These are phyloP conservation scores for Vireo altiloquus DNA, from an alignment of 2,113 vertebrate genomes.

Conservation along the genomic window DNA sequence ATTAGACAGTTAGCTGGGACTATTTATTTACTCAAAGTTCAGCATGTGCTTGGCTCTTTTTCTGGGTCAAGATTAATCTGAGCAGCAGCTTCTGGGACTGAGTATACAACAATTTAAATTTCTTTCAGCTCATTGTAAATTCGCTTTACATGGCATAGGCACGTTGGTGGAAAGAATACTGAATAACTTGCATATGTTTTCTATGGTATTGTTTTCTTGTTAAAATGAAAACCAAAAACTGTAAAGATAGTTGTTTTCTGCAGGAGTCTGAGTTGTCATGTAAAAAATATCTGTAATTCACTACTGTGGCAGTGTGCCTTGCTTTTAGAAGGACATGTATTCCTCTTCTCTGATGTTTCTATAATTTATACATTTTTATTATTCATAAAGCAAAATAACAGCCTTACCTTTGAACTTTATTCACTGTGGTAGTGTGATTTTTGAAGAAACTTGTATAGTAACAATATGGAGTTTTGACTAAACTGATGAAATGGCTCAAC, in stretches of 20 bases:
- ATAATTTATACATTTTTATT: conserved; percentile 1
- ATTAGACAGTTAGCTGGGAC: neutral
- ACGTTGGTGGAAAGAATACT: neutral
- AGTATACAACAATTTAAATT: neutral
- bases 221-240: conserved; percentile 25
- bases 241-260: neutral
- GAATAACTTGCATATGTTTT: neutral
- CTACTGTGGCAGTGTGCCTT: neutral
- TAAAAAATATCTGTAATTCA: conserved; percentile 1
- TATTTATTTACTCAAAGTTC: neutral
- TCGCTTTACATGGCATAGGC: neutral
- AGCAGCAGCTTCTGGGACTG: neutral
- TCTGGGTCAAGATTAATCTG: neutral
- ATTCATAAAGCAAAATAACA: neutral
- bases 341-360: neutral
- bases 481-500: neutral
- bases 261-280: neutral
- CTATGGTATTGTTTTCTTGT: neutral
- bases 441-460: neutral
- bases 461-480: neutral
- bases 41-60: neutral
- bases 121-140: neutral
- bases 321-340: neutral
- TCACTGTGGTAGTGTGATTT: neutral
- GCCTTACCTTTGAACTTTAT: neutral